These are phyloP conservation scores for Gila orcuttii DNA, from an alignment of 2,113 vertebrate species.

Conservation along the genomic window DNA sequence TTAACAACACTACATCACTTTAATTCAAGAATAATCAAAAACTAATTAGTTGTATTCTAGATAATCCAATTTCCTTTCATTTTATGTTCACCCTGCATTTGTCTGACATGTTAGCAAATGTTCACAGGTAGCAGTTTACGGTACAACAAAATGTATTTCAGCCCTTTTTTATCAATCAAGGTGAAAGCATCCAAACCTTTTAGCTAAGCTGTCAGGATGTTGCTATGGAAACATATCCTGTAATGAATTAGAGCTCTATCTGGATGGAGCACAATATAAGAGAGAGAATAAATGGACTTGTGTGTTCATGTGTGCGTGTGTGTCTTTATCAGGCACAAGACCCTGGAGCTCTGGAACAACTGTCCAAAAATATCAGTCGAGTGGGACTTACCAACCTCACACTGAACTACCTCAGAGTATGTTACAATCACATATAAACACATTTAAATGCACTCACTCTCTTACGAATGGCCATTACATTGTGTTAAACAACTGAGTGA, in stretches of 20 bases:
- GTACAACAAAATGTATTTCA: constrained; percentile 43
- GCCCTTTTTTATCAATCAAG: constrained; percentile 57
- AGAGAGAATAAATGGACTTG: constrained; percentile 49
- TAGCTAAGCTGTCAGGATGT: constrained; percentile 53
- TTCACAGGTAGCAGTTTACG: constrained; percentile 15
- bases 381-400: constrained; percentile 98
- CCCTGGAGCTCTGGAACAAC: constrained; percentile 98
- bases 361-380: constrained; percentile 99
- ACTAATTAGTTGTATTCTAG: neutral
- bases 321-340: constrained; percentile 86
- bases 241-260: constrained; percentile 55
- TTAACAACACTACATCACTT: neutral
- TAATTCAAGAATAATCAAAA: neutral
- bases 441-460: constrained; percentile 11
- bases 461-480: neutral
- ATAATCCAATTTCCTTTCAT: neutral
- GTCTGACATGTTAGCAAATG: neutral
- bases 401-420: constrained; percentile 99
- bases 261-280: constrained; percentile 48
- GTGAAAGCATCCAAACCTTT: constrained; percentile 52
- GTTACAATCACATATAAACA: constrained; percentile 19
- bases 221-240: constrained; percentile 55
- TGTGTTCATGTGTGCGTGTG: constrained; percentile 32
- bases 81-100: neutral
- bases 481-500: neutral